Base-by-base conservation (phyloP, 2,113 vertebrate species). In the Syngnathus floridae region DNA sequence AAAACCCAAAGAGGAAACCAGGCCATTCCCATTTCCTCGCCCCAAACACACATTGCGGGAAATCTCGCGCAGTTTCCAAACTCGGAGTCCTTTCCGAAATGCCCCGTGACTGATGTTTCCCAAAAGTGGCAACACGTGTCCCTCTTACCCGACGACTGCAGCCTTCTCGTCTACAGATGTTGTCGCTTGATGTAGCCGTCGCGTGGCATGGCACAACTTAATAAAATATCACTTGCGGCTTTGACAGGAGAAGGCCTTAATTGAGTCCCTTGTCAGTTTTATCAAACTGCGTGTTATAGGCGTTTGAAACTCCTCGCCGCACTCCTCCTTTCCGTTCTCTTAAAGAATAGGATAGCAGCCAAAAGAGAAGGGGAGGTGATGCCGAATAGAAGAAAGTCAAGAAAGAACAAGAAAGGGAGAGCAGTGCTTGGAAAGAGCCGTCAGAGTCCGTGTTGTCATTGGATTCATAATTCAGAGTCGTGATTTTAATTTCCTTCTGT, bases 221-320 rank as follows among this genome's bases (percentile, higher is more conserved):
- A 92, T 92, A 91, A 92, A 92, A 91, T 91, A 92, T 91, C 86
- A 88, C 86, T 86, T 72, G 70, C 54, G 80, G 84, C 86, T 91
- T 86, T 91, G 89, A 91, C 89, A 90, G 88, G 38, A 40, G 77
- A 82, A 82, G 72, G 83, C 88, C 88, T 91, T 92, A 92, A 92
- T 92, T 92, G 90, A 92, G 88, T 92, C 91, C 91, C 91, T 89
- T 90, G 90, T 92, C 90, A 92, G 88, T 91, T 91, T 92, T 91
- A 91, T 90, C 89, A 91, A 91, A 91, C 90, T 90, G 89, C 86
- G 88, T 83, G 88, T 91, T 92, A 90, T 88, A 83, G 67, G 87
- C 82, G 66, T 91, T 89, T 90, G 87, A 90, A 90, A 91, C 83
- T 89, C 73, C 72, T 70, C 65, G 68, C 72, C 71, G 64, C 69